Evolutionary conservation across 2,888 invertebrate species (phyloP).

Genomic region (Sericinus montela): DNA sequence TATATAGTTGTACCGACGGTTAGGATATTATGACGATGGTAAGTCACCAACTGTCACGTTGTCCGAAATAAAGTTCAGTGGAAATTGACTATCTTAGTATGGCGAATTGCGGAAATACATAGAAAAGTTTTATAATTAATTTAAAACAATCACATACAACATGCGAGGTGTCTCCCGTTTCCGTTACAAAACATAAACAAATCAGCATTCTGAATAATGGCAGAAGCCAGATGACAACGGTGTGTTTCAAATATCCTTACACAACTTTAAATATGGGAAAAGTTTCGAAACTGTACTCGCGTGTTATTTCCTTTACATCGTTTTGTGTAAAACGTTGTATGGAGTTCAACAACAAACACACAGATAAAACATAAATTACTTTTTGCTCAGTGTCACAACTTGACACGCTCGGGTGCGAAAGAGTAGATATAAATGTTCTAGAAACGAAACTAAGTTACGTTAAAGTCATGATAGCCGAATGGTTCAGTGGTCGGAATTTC

Average conservation of each 20-base stretch:
- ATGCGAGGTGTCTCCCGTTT: too few relatives aligned
- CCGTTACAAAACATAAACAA: too few relatives aligned
- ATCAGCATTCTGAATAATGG: background rate
- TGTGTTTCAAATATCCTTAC: slow-evolving; percentile 6
- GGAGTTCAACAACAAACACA: slow-evolving; percentile 20
- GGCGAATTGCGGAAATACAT: too few relatives aligned
- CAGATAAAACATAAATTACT: slow-evolving; percentile 39
- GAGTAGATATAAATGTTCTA: background rate
- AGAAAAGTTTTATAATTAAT: too few relatives aligned
- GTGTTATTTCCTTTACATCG: slow-evolving; percentile 21
- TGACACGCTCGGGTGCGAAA: slow-evolving; percentile 15
- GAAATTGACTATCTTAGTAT: too few relatives aligned
- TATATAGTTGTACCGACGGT: too few relatives aligned
- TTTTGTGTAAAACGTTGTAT: slow-evolving; percentile 11
- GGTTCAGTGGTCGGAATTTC: too few relatives aligned
- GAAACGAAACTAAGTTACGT: slow-evolving; percentile 17
- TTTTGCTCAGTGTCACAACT: slow-evolving; percentile 31
- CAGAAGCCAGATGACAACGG: background rate
- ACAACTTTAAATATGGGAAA: slow-evolving; percentile 26
- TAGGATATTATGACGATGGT: too few relatives aligned
- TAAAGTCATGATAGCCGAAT: too few relatives aligned
- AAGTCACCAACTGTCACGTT: too few relatives aligned
- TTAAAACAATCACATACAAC: too few relatives aligned
- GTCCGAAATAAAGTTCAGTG: too few relatives aligned
- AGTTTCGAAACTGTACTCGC: slow-evolving; percentile 20